phyloP scores from a whole-genome alignment of 2,113 vertebrate species.

The Cyprinodon tularosa region DNA sequence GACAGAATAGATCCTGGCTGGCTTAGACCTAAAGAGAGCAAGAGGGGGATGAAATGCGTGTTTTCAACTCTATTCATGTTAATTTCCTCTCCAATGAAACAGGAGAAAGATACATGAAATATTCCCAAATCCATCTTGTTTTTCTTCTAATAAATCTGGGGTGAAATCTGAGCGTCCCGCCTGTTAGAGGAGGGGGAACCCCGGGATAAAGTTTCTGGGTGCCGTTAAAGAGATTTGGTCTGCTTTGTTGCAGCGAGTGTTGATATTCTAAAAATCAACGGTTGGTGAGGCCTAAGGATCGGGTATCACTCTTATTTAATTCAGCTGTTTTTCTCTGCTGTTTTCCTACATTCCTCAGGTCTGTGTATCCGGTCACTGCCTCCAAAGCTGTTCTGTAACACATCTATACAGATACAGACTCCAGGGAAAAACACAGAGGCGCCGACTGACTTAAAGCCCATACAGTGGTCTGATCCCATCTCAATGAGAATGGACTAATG shows the following conservation, averaged over 20 bases:
- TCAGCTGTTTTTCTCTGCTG: conserved; percentile 34
- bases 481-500: conserved; percentile 55
- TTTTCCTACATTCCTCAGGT: neutral
- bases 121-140: conserved; percentile 98
- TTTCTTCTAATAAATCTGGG: conserved; percentile 97
- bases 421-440: conserved; percentile 40
- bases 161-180: conserved; percentile 90
- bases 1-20: conserved; percentile 81
- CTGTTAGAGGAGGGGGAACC: conserved; percentile 67
- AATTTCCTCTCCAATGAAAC: conserved; percentile 95
- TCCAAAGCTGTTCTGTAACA: conserved; percentile 6
- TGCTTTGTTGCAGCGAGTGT: conserved; percentile 53
- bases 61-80: conserved; percentile 88
- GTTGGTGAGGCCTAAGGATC: conserved; percentile 61
- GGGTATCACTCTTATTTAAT: conserved; percentile 59
- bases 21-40: conserved; percentile 75
- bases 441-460: conserved; percentile 45
- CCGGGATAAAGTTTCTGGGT: conserved; percentile 85
- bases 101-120: conserved; percentile 98
- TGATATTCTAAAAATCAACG: conserved; percentile 68
- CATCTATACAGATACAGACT: conserved; percentile 39
- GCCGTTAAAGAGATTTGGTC: conserved; percentile 62
- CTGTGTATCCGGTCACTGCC: conserved; percentile 10
- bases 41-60: conserved; percentile 37
- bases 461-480: conserved; percentile 63